A percentile compares a stretch with the other conserved stretches of the same genome.
Conservation (phyloP, 53 echinoderm and acorn worm species). For the Temnopleurus reevesii region DNA sequence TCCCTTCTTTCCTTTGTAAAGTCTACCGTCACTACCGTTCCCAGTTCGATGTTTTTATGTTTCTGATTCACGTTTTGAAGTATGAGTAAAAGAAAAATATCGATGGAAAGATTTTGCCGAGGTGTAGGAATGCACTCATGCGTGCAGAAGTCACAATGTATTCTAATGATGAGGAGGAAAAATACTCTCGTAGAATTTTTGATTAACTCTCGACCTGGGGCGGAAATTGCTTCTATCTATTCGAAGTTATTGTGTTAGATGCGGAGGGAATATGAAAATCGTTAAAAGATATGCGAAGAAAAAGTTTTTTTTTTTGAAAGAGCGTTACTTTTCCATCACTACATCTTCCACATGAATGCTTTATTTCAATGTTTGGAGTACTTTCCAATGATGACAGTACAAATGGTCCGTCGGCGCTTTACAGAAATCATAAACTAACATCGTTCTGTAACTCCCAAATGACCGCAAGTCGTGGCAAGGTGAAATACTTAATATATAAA, state of each 20-base stretch:
- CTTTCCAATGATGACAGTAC: not conserved
- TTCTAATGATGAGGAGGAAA: not conserved
- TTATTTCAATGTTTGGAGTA: not conserved
- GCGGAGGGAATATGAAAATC: conserved; percentile 5
- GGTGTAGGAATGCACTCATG: conserved; percentile 33
- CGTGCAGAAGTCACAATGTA: conserved; percentile 26
- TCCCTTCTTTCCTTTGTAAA: conserved; percentile 10
- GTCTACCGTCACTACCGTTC: not conserved
- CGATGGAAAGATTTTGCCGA: conserved; percentile 16
- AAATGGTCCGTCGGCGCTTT: not conserved
- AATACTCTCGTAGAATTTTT: not conserved
- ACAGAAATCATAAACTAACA: not conserved
- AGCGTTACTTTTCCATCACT: conserved; percentile 31
- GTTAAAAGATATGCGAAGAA: not conserved
- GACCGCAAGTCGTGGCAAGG: not conserved
- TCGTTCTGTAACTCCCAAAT: not conserved
- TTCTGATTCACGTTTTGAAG: not conserved
- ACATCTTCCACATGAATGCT: not conserved
- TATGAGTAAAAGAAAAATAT: not conserved
- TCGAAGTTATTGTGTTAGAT: conserved; percentile 6
- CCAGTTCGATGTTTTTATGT: not conserved
- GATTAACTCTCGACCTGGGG: conserved; percentile 23
- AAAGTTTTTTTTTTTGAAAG: conserved; percentile 31
- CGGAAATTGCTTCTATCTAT: conserved; percentile 32
- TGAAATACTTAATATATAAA: not conserved